Percentiles rank a stretch among this genome's conserved stretches.
These are phyloP conservation scores for Pogonophryne albipinna DNA, from an alignment of 2,797 vertebrate genomes.

Conservation along the genomic window DNA sequence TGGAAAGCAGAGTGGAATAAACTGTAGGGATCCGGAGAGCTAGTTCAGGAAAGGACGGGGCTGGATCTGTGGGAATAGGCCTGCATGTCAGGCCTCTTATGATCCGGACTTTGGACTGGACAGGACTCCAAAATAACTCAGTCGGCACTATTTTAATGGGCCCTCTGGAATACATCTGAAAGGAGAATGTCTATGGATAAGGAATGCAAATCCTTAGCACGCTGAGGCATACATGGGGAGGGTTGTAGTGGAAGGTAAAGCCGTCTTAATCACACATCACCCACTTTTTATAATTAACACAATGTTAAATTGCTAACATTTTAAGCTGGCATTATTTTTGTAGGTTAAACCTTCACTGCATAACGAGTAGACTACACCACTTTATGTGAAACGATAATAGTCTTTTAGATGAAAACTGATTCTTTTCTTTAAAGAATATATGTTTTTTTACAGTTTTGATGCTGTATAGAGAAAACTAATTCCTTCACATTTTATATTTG, in stretches of 20 bases:
- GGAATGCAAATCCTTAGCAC: constrained; percentile 37
- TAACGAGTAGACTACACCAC: neutral
- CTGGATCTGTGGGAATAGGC: constrained; percentile 86
- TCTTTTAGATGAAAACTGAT: neutral
- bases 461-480: neutral
- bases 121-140: constrained; percentile 55
- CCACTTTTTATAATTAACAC: constrained; percentile 37
- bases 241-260: constrained; percentile 63
- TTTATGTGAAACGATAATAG: neutral
- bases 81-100: constrained; percentile 78
- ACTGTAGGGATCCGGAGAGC: constrained; percentile 81
- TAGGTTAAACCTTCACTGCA: neutral
- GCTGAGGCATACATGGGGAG: constrained; percentile 43
- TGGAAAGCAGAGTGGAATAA: constrained; percentile 71
- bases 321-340: neutral
- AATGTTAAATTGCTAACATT: constrained; percentile 6
- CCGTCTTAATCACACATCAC: constrained; percentile 27
- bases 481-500: neutral
- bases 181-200: constrained; percentile 39
- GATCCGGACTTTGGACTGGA: constrained; percentile 65
- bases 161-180: constrained; percentile 48
- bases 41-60: constrained; percentile 89
- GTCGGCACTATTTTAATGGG: constrained; percentile 49
- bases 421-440: neutral
- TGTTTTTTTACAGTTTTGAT: neutral